Percentiles rank a stretch among this genome's conserved stretches.
These are phyloP conservation scores for Cyrtodaria siliqua DNA, from an alignment of 2,888 invertebrate genomes.

Conservation along the genomic window DNA sequence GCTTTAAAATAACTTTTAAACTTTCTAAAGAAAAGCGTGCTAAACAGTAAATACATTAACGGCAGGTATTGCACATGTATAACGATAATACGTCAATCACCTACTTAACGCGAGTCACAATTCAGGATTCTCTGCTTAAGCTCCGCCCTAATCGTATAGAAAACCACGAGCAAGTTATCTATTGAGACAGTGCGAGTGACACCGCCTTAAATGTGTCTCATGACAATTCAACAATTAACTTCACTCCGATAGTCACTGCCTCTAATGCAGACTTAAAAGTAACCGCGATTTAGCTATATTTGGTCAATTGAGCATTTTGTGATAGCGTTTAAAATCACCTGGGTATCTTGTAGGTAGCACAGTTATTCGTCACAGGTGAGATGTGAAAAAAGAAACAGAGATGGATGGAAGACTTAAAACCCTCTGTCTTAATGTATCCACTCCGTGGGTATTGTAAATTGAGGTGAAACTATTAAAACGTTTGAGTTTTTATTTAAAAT, in stretches of 20 bases:
- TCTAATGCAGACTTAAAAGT: constrained; percentile 28
- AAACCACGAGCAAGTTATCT: constrained; percentile 26
- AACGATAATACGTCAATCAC: not conserved
- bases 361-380: constrained; percentile 1
- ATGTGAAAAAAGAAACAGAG: not conserved
- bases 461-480: too few species aligned
- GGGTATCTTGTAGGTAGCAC: not conserved
- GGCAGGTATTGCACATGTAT: constrained; percentile 25
- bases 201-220: constrained; percentile 22
- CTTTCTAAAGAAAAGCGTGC: constrained; percentile 7
- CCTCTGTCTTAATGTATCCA: too few species aligned
- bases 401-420: too few species aligned
- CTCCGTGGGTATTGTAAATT: too few species aligned
- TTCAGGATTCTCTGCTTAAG: constrained; percentile 16
- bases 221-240: constrained; percentile 37
- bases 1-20: not conserved
- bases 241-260: constrained; percentile 33
- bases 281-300: constrained; percentile 36
- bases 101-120: constrained; percentile 13
- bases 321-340: constrained; percentile 9
- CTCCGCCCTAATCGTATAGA: constrained; percentile 35
- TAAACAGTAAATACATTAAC: constrained; percentile 16
- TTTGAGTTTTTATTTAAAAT: too few species aligned
- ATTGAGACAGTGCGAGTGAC: constrained; percentile 29
- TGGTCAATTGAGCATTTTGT: constrained; percentile 46